These are phyloP conservation scores for Eupithecia subumbrata DNA, from an alignment of 2,888 invertebrate species.

Conservation along the genomic window DNA sequence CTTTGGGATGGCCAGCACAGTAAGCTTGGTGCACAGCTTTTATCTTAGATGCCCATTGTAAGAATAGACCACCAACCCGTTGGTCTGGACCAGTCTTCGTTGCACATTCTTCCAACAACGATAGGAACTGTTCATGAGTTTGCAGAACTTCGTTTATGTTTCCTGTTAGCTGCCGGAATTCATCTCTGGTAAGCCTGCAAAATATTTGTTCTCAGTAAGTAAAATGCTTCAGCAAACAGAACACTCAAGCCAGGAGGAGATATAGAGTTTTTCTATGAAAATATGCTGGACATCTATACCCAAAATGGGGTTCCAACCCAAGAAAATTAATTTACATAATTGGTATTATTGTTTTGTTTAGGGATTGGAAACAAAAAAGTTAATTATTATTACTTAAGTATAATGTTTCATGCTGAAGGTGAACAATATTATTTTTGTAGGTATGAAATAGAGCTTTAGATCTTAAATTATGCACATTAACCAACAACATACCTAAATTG, in stretches of 20 bases:
- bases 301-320: too few relatives aligned
- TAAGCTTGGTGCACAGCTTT: constrained; percentile 94
- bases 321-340: too few relatives aligned
- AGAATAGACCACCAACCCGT: constrained; percentile 95
- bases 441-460: not conserved
- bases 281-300: too few relatives aligned
- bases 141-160: constrained; percentile 95
- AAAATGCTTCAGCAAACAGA: not conserved
- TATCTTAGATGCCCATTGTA: constrained; percentile 92
- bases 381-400: too few relatives aligned
- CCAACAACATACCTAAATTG: too few relatives aligned
- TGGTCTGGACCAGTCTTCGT: constrained; percentile 89
- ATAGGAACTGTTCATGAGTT: constrained; percentile 92
- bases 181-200: constrained; percentile 91
- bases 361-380: too few relatives aligned
- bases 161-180: constrained; percentile 93
- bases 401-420: not conserved
- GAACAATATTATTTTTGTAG: not conserved
- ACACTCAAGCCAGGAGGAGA: too few relatives aligned
- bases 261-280: too few relatives aligned
- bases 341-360: too few relatives aligned
- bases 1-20: constrained; percentile 96
- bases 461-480: too few relatives aligned
- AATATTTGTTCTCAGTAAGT: not conserved
- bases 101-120: constrained; percentile 91